Base-by-base conservation (phyloP, 2,888 invertebrate genomes). In the Troides oblongomaculatus region DNA sequence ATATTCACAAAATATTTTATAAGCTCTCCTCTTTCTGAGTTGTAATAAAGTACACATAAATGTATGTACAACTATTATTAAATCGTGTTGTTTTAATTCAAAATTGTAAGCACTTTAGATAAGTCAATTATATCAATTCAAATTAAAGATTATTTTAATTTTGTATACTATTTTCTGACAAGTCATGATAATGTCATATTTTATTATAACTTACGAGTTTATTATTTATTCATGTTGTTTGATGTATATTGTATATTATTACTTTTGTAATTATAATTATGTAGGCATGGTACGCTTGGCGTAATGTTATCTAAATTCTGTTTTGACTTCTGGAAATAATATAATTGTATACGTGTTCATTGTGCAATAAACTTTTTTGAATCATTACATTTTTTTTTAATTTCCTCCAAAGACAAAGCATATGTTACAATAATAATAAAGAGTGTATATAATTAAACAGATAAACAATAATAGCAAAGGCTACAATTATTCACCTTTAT, bases 291-390 rank as follows among this genome's bases (percentile, higher is more conserved):
- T 65, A 65, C 73, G 73, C 72, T 66, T 71, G 65, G 72, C 74
- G 72, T 73, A 65, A 53, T 64, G 4, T 46, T 25, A 1, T 64
- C 72, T 62, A 68, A 66, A 61, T 66, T 30, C 68, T 43, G 61
- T 73, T 72, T 72, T 65, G n/a, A 66, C 71, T 72, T 68, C 59
- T 64, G 71, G 14, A 66, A 71, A 43, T 53, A 46, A 53, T 18
- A 53, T 50, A 30, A 70, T 69, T 62, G 71, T 66, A 64, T 69
- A 62, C 63, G 64, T 70, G 71, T 72, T 75, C 65, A 66, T 76
- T 74, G 70, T 75, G 74, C 72, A 74, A 75, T 77, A 74, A 77
- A 76, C 68, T 66, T 66, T 72, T 74, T 73, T 61, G 36, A 71
- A 64, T 67, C 64, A 67, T 64, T 25, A 7, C 39, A 56, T 14